phyloP scores from a whole-genome alignment of 2,888 invertebrate species.

The Danaus chrysippus region DNA sequence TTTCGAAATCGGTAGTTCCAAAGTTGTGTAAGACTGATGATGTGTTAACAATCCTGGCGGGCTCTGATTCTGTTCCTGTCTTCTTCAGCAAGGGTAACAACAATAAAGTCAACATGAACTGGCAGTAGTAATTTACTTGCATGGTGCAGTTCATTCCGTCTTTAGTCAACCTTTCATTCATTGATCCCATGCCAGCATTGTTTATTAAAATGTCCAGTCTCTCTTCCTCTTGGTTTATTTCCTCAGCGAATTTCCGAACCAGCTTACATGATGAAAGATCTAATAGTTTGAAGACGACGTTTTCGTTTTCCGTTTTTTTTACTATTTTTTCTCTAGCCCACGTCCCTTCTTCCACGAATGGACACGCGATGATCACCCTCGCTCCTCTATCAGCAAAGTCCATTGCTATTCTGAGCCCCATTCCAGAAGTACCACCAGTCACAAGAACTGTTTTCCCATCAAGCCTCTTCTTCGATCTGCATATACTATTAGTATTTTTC shows the following conservation, averaged over 20 bases:
- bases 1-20: conserved; percentile 83
- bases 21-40: conserved; percentile 87
- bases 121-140: conserved; percentile 96
- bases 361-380: conserved; percentile 64
- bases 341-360: conserved; percentile 58
- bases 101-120: conserved; percentile 93
- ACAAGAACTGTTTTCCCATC: conserved; percentile 62
- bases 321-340: conserved; percentile 79
- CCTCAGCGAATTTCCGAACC: conserved; percentile 88
- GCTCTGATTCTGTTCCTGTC: conserved; percentile 70
- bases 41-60: conserved; percentile 87
- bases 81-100: conserved; percentile 88
- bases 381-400: conserved; percentile 67
- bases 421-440: conserved; percentile 66
- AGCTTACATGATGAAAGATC: conserved; percentile 87
- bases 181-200: conserved; percentile 90
- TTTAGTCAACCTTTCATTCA: conserved; percentile 80
- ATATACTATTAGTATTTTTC: conserved; percentile 63
- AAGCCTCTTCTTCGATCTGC: conserved; percentile 59
- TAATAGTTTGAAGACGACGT: conserved; percentile 84
- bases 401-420: conserved; percentile 62
- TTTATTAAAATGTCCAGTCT: conserved; percentile 91
- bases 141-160: conserved; percentile 93
- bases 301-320: conserved; percentile 82
- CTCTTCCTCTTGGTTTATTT: conserved; percentile 84